A percentile compares a stretch with the other conserved stretches of the same genome.
Evolutionary conservation across 1,140 invertebrate genomes (phyloP).

Genomic region (Hesperophylax magnus): DNA sequence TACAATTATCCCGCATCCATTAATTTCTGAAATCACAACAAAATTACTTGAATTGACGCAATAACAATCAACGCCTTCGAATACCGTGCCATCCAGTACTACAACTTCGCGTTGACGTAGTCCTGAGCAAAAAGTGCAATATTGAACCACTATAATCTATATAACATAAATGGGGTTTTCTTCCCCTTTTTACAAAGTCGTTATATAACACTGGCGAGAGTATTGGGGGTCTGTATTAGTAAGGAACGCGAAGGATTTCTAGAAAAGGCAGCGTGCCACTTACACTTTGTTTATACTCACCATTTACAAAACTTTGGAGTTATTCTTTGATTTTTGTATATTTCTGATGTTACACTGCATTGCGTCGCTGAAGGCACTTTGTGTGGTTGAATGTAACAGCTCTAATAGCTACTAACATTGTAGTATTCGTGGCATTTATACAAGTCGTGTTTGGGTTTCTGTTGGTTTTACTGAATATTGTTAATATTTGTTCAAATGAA

Average conservation of each 20-base stretch:
- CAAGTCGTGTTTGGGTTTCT: neutral
- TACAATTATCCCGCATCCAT: conserved; percentile 13
- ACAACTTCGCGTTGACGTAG: neutral
- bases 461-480: neutral
- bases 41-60: conserved; percentile 14
- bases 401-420: neutral
- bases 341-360: conserved; percentile 21
- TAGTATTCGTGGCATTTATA: neutral
- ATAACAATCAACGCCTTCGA: conserved; percentile 34
- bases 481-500: too few species aligned
- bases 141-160: too few species aligned
- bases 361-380: conserved; percentile 15
- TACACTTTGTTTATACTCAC: conserved; percentile 13
- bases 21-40: conserved; percentile 12
- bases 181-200: too few species aligned
- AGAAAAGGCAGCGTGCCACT: neutral
- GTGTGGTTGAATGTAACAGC: neutral
- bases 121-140: neutral
- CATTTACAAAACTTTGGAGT: conserved; percentile 19
- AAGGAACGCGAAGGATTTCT: neutral
- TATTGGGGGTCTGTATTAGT: too few species aligned
- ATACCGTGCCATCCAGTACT: neutral
- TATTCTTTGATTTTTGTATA: conserved; percentile 5
- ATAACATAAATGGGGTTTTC: too few species aligned
- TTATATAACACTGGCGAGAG: too few species aligned